Evolutionary conservation across 92 coral and sea anemone species (phyloP).

Genomic region (Paragorgia papillata): DNA sequence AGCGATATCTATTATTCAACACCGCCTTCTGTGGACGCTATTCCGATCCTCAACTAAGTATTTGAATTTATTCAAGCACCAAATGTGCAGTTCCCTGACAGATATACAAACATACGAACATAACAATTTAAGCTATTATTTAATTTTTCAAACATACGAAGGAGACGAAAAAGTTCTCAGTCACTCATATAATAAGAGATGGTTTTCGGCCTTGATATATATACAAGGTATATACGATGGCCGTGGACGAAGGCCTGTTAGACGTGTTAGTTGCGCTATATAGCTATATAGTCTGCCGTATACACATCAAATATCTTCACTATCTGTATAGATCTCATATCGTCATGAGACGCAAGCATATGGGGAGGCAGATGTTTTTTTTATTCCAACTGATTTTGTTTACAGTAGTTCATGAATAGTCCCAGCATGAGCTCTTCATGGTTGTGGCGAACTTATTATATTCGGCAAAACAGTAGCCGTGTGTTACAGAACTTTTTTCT

Average conservation of each 20-base stretch:
- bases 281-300: too few relatives aligned
- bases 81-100: slow-evolving; percentile 12
- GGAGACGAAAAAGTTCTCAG: too few relatives aligned
- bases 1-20: background rate
- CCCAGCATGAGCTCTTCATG: background rate
- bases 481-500: background rate
- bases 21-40: too few relatives aligned
- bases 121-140: too few relatives aligned
- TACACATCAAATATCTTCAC: too few relatives aligned
- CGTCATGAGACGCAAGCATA: background rate
- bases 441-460: background rate
- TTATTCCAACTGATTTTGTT: background rate
- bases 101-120: background rate
- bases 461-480: background rate
- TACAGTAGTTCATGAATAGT: background rate
- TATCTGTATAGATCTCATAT: background rate
- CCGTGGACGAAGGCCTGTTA: too few relatives aligned
- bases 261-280: too few relatives aligned
- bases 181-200: too few relatives aligned
- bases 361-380: slow-evolving; percentile 1
- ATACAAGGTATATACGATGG: too few relatives aligned
- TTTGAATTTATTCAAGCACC: slow-evolving; percentile 32
- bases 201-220: too few relatives aligned
- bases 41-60: too few relatives aligned
- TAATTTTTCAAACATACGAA: too few relatives aligned